These are phyloP conservation scores for Drosophila borealis DNA, from an alignment of 2,888 invertebrate species.

Conservation along the genomic window DNA sequence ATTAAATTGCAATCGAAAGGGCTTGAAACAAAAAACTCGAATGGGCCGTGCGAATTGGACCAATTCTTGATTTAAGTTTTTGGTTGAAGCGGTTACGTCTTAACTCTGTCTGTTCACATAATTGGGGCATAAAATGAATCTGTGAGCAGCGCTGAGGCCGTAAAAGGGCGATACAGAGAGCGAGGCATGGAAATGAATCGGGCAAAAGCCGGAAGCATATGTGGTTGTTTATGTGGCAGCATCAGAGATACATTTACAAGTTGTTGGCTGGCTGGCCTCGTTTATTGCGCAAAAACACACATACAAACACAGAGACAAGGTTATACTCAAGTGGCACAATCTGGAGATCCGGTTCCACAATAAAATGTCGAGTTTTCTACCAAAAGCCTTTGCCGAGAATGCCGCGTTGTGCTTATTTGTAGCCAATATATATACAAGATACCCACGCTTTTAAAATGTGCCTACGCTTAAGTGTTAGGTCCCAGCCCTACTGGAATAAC, in stretches of 20 bases:
- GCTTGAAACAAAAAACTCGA: no score
- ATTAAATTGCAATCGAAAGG: neutral
- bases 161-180: constrained; percentile 50
- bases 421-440: constrained; percentile 42
- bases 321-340: constrained; percentile 43
- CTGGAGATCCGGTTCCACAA: constrained; percentile 6
- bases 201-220: constrained; percentile 55
- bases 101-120: no score
- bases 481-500: no score
- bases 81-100: constrained; percentile 22
- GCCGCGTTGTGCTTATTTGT: constrained; percentile 69
- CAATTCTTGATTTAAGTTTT: constrained; percentile 27
- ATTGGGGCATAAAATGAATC: constrained; percentile 35
- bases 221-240: constrained; percentile 20
- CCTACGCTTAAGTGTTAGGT: constrained; percentile 37
- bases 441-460: constrained; percentile 14
- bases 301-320: neutral
- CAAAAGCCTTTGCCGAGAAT: constrained; percentile 22
- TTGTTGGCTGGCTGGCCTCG: constrained; percentile 31
- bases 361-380: no score
- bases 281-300: constrained; percentile 20
- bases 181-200: constrained; percentile 40
- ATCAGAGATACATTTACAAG: constrained; percentile 64
- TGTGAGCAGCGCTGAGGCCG: constrained; percentile 62
- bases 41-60: constrained; percentile 10